phyloP scores from a whole-genome alignment of 2,888 invertebrate species.

The Pharmacophagus antenor region DNA sequence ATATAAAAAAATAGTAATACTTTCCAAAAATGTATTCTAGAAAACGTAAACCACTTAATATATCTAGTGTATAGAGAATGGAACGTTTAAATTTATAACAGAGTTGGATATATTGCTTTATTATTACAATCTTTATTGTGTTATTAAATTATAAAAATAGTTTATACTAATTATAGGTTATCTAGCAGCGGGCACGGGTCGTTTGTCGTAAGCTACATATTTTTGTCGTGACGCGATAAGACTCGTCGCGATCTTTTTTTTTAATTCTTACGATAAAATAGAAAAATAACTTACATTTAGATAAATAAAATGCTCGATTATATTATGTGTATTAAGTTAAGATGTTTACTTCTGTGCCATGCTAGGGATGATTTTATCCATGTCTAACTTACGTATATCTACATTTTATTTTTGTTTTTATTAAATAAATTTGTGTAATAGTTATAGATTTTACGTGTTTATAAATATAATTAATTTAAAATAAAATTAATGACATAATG shows the following conservation, averaged over 20 bases:
- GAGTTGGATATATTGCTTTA: no score
- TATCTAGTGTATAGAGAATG: no score
- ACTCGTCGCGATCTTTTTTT: constrained; percentile 7
- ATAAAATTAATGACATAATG: not conserved
- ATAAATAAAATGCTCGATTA: not conserved
- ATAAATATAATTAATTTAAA: not conserved
- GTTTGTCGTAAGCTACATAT: constrained; percentile 25
- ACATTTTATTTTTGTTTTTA: not conserved
- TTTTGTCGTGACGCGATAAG: constrained; percentile 21
- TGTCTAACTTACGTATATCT: no score
- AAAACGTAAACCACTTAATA: no score
- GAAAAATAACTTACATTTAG: constrained; percentile 1
- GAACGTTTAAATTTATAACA: no score
- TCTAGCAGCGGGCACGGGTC: constrained; percentile 31
- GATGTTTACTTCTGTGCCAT: no score
- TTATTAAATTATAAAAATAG: not conserved
- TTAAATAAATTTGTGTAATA: not conserved
- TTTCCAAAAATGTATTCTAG: no score
- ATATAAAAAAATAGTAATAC: no score
- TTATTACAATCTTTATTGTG: no score
- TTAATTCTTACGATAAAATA: not conserved
- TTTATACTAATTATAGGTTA: constrained; percentile 36
- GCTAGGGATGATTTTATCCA: no score
- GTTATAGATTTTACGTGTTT: not conserved
- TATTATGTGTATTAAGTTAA: not conserved